Base-by-base conservation (phyloP, 30 jellyfish, hydroid and myxozoan genomes). In the Pelagia noctiluca region DNA sequence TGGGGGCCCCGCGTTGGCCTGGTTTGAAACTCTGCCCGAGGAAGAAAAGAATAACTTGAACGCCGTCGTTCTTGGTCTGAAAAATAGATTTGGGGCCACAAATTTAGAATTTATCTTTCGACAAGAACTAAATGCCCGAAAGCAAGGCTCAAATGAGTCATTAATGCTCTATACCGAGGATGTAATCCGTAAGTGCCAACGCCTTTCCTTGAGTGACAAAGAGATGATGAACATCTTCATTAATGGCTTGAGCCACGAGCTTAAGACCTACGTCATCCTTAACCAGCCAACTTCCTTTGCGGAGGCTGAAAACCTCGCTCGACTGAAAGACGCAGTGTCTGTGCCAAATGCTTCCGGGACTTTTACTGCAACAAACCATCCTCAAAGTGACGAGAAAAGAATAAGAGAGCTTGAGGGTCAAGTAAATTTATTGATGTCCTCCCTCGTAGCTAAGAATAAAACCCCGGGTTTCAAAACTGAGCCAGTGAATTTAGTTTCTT, bases 181-280 rank as follows among this genome's bases (percentile, higher is more conserved):
- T 42, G 35, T 54, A 1, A 54, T 60, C 52, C 60, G 48, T 24
- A 60, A 38, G 62, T 57, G 80, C 73, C 71, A 78, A 71, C 87
- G 76, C 28, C 38, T 78, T 8, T 31, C 60, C 19, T 46, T 78
- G 32, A 8, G 70, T n/a, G 89, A 78, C 71, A 78, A 60, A 22
- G 89, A 78, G 19, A 2, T 54, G 32, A 78, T 78, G 89, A 78
- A 78, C 42, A 48, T 63, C n/a, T 78, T 53, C 31, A 78, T 78
- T 24, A 57, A 61, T 35, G 89, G 89, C 23, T 26, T 61, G 29
- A 19, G 29, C 2, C 3, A 71, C 2, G 84, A 36, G 19, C 21
- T 71, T 11, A 71, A 71, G 47, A 71, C 2, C 47, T 42, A 71
- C 47, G 84, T 71, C 2, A 35, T 71, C 34, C 30, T 71, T 42